Percentiles rank a stretch among this genome's conserved stretches.
phyloP scores from a whole-genome alignment of 2,888 invertebrate genomes.

The Gastrophysa polygoni region DNA sequence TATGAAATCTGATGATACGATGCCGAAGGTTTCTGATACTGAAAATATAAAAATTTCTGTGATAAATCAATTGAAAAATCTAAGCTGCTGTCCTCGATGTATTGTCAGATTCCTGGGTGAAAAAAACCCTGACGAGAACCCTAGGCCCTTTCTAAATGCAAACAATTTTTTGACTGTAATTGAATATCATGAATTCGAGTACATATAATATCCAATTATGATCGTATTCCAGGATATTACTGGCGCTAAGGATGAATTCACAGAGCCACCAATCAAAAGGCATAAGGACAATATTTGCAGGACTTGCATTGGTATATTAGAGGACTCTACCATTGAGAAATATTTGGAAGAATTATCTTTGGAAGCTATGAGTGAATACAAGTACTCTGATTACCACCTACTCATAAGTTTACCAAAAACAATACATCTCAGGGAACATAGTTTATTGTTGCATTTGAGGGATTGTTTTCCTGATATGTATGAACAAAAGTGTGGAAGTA shows the following conservation, averaged over 20 bases:
- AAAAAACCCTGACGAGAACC: neutral
- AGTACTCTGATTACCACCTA: constrained; percentile 69
- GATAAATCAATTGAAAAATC: neutral
- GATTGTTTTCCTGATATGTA: constrained; percentile 63
- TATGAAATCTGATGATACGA: neutral
- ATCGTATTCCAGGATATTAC: neutral
- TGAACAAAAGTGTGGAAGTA: constrained; percentile 40
- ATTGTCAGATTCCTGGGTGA: neutral
- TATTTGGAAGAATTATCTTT: constrained; percentile 61
- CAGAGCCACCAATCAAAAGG: constrained; percentile 53
- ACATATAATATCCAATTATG: neutral
- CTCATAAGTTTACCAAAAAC: constrained; percentile 75
- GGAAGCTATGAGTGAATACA: constrained; percentile 64
- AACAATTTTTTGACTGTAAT: neutral
- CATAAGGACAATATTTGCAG: constrained; percentile 65
- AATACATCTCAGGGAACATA: constrained; percentile 70
- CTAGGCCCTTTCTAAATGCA: neutral
- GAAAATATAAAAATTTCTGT: neutral
- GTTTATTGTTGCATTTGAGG: constrained; percentile 65
- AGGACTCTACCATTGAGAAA: constrained; percentile 61
- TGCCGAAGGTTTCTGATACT: neutral
- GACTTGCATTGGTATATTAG: constrained; percentile 76
- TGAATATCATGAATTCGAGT: neutral
- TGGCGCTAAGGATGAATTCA: neutral
- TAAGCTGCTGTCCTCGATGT: neutral